phyloP scores from a whole-genome alignment of 2,797 vertebrate genomes.

The Trachops cirrhosus region DNA sequence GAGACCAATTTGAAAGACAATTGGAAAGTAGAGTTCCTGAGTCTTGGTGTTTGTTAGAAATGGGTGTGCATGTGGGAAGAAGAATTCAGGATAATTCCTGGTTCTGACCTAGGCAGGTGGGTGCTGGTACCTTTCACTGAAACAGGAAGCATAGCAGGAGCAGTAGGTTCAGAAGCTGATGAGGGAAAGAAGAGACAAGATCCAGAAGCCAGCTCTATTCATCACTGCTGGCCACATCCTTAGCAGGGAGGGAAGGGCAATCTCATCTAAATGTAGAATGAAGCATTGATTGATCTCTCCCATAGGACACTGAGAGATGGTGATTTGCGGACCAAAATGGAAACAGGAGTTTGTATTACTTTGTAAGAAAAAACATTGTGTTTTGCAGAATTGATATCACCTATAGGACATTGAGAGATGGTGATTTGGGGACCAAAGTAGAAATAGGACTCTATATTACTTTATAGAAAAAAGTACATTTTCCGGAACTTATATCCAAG shows the following conservation, averaged over 20 bases:
- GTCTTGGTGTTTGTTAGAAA: neutral
- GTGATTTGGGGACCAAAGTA: neutral
- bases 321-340: neutral
- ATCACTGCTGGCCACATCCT: neutral
- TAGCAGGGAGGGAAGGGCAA: neutral
- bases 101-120: neutral
- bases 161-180: neutral
- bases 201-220: neutral
- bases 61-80: neutral
- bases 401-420: neutral
- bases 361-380: neutral
- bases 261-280: neutral
- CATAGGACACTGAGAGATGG: neutral
- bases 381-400: neutral
- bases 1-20: neutral
- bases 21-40: neutral
- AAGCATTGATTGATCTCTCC: neutral
- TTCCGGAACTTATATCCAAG: neutral
- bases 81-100: neutral
- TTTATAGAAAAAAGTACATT: neutral
- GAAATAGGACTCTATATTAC: neutral
- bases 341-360: neutral
- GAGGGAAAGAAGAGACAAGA: neutral
- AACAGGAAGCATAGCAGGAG: neutral
- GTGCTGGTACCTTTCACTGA: neutral